Evolutionary conservation across 2,888 invertebrate genomes (phyloP), one percentile per base, ranked within the genome.

Genomic region (Cryptocheilus praepositus): DNA sequence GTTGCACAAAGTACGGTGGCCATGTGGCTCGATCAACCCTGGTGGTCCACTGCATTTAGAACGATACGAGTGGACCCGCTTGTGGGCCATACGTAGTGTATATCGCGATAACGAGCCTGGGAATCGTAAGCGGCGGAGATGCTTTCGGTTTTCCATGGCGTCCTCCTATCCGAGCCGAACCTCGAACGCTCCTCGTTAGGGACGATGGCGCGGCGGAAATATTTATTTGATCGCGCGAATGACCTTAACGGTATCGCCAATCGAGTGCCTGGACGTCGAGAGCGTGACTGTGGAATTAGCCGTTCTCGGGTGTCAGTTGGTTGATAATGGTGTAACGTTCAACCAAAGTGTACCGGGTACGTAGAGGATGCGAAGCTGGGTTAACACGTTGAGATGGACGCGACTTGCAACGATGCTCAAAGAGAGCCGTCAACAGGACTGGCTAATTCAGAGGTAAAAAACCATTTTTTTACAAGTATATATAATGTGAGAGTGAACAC

Each of bases 41-140:
- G 81, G 79, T 80, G 81, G 79, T 79, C 79, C 85, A 84, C 79
- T 83, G 83, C 79, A 84, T 85, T 85, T 84, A 84, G 85, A 85
- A 84, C 81, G 63, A 72, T 75, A 82, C 79, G 81, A 81, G 84
- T 82, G 82, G 78, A 77, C 78, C 79, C 71, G 79, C 71, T 76
- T 64, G 73, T 67, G 77, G 74, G 72, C 74, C 72, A 58, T 70
- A 71, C 71, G 71, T 73, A 74, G 74, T 74, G 81, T 83, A 82
- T 78, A 80, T 84, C 82, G 80, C 80, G 84, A 85, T 86, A 83
- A 85, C 81, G 80, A 82, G 81, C 80, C 74, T 80, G 79, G 73
- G 80, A 84, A 86, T 82, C 74, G 79, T 83, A 79, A 76, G 75
- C 78, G 71, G 70, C 64, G 63, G 72, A 74, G 69, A 76, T 71